Evolutionary conservation across 2,113 vertebrate genomes (phyloP).

Genomic region (Malurus melanocephalus): DNA sequence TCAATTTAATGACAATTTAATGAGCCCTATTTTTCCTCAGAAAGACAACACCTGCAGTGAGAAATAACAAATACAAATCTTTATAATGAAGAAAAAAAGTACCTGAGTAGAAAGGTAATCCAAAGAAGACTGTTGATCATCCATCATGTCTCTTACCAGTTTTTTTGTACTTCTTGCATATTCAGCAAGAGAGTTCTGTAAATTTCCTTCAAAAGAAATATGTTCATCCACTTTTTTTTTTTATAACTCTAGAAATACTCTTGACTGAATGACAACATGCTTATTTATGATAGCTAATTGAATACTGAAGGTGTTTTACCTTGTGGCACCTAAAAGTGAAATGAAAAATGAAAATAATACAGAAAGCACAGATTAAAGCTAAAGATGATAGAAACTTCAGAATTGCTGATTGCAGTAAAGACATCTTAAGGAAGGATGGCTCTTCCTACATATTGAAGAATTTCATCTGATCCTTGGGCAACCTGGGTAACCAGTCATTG

Average conservation of each 20-base stretch:
- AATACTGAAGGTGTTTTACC: background rate
- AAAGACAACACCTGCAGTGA: background rate
- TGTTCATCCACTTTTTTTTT: background rate
- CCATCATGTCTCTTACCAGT: slow-evolving; percentile 86
- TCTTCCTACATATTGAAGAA: background rate
- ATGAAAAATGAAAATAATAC: background rate
- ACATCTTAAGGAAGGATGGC: background rate
- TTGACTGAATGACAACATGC: background rate
- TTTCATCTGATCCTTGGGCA: background rate
- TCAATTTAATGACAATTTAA: background rate
- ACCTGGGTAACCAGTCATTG: background rate
- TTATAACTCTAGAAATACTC: background rate
- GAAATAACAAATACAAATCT: background rate
- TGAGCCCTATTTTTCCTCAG: background rate
- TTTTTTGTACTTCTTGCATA: slow-evolving; percentile 87
- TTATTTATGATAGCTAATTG: background rate
- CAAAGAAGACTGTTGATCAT: slow-evolving; percentile 85
- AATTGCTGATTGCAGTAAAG: background rate
- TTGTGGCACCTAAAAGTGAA: background rate
- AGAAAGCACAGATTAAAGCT: background rate
- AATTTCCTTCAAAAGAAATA: slow-evolving; percentile 76
- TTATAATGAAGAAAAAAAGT: background rate
- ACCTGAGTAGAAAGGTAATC: slow-evolving; percentile 88
- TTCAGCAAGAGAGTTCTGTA: slow-evolving; percentile 84
- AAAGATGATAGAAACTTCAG: background rate